These are phyloP conservation scores for Ceratina japonica DNA, from an alignment of 1,140 invertebrate species.

Conservation along the genomic window DNA sequence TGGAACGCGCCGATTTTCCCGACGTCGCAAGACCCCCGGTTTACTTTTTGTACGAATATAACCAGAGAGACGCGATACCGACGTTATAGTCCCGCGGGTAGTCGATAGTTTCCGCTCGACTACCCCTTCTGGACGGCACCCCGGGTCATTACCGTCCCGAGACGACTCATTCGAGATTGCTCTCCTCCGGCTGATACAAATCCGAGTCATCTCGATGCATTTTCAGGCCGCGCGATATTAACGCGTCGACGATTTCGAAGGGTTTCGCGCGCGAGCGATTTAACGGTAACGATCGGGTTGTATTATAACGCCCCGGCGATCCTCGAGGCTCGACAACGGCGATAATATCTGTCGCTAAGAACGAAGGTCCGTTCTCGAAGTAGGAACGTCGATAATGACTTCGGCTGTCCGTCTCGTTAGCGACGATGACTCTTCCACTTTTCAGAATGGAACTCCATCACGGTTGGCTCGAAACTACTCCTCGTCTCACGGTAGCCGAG, in stretches of 20 bases:
- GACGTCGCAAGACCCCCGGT: conserved; percentile 23
- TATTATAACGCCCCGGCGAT: conserved; percentile 39
- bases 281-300: conserved; percentile 55
- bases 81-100: not conserved
- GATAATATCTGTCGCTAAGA: conserved; percentile 64
- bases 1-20: conserved; percentile 27
- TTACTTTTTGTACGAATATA: conserved; percentile 25
- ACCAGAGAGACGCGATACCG: conserved; percentile 4
- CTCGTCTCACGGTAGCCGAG: conserved; percentile 63
- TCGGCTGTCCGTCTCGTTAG: conserved; percentile 70
- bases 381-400: conserved; percentile 57
- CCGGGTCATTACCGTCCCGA: too few relatives aligned
- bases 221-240: not conserved
- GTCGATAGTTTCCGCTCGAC: not conserved
- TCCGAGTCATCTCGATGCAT: not conserved
- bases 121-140: too few relatives aligned
- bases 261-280: conserved; percentile 33
- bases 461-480: conserved; percentile 26
- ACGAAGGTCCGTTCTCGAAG: conserved; percentile 55
- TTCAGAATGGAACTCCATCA: conserved; percentile 31
- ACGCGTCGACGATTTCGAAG: conserved; percentile 44
- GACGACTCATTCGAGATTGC: too few relatives aligned
- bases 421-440: conserved; percentile 72
- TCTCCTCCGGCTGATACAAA: not conserved
- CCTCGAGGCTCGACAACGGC: conserved; percentile 42